Percentiles rank a stretch among this genome's conserved stretches.
phyloP scores from a whole-genome alignment of 64 coral and sea anemone genomes.

The Pachyseris speciosa region DNA sequence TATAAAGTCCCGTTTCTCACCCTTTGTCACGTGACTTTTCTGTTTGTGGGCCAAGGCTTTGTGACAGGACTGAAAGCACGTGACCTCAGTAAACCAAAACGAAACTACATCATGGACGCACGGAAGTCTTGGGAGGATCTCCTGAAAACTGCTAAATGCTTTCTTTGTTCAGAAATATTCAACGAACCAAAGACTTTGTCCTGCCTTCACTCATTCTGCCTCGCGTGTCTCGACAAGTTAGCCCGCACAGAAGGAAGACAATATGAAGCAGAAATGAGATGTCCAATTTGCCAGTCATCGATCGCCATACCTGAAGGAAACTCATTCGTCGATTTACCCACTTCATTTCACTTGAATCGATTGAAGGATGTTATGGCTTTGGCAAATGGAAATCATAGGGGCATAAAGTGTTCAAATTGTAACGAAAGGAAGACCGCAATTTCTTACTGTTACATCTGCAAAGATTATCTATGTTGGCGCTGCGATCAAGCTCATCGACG shows the following conservation, averaged over 20 bases:
- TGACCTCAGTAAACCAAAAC: not conserved
- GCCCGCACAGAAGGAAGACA: not conserved
- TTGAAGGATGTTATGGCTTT: not conserved
- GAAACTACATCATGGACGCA: not conserved
- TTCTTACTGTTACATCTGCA: slow-evolving; percentile 2
- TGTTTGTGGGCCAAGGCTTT: no score
- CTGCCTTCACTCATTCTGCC: slow-evolving; percentile 10
- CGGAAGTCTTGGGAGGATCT: not conserved
- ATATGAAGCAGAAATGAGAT: not conserved
- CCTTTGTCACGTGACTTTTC: no score
- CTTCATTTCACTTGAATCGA: not conserved
- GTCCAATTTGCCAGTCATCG: not conserved
- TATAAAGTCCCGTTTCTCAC: no score
- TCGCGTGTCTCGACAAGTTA: not conserved
- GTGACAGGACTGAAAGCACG: no score
- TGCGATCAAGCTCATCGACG: not conserved
- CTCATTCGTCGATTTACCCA: not conserved
- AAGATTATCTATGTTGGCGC: not conserved
- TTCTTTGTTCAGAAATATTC: not conserved
- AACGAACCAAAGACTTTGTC: not conserved
- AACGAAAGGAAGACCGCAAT: not conserved
- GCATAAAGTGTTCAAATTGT: not conserved
- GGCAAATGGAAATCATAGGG: not conserved
- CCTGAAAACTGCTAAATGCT: not conserved
- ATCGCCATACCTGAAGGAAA: not conserved